phyloP scores from a whole-genome alignment of 2,888 invertebrate species.

The Polymixis lichenea region DNA sequence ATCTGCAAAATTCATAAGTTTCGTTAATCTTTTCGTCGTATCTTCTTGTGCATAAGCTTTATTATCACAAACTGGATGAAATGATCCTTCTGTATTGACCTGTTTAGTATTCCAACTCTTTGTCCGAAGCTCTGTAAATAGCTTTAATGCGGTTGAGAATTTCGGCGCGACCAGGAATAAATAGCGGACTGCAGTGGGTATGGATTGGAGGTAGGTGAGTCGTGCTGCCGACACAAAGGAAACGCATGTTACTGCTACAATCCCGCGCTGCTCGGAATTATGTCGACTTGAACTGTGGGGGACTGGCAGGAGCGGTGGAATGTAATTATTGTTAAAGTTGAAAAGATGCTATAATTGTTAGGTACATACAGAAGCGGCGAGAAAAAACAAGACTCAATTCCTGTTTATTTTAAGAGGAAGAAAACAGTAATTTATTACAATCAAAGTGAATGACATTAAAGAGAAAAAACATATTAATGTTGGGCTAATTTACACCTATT shows the following conservation, averaged over 20 bases:
- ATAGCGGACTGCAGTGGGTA: not conserved
- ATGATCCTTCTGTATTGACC: slow-evolving; percentile 10
- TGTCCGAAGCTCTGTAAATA: slow-evolving; percentile 60
- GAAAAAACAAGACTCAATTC: not conserved
- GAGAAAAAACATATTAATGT: not conserved
- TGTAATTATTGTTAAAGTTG: not conserved
- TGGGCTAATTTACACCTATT: not conserved
- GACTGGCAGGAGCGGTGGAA: not conserved
- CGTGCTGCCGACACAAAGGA: slow-evolving; percentile 14
- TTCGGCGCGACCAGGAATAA: slow-evolving; percentile 18
- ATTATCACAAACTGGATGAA: not conserved
- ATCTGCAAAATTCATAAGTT: not conserved
- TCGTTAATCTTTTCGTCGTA: not conserved
- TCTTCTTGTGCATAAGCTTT: not conserved
- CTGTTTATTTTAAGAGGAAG: too few species aligned
- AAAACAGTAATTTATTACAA: not conserved
- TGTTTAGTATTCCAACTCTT: slow-evolving; percentile 27
- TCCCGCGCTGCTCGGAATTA: not conserved
- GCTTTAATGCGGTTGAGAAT: slow-evolving; percentile 52
- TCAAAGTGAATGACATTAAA: not conserved
- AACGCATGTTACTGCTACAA: not conserved
- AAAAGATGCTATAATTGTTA: not conserved
- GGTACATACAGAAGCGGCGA: too few species aligned
- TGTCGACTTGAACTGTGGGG: too few species aligned
- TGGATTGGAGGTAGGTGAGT: not conserved